Base-by-base conservation (phyloP, 2,797 vertebrate genomes). In the Sebastes iracundus region DNA sequence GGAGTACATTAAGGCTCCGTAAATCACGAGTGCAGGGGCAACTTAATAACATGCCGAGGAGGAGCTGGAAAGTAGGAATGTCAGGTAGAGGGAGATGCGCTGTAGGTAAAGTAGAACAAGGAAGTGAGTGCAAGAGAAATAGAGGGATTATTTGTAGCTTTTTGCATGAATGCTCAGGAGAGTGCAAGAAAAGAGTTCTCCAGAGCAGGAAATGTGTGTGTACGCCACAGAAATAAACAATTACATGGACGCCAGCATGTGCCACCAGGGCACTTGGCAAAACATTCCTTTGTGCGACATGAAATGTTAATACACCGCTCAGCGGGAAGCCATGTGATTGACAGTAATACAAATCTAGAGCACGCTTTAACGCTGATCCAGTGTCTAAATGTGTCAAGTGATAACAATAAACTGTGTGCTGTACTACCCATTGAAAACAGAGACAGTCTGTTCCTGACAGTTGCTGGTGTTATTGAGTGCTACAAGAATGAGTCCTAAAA, bases 1-100 rank as follows among this genome's bases (percentile, higher is more conserved):
- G 79, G 79, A 90, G 90, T 93, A 81, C 82, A 93, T 94, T 91
- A 92, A 84, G 60, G 53, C 77, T 66, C 65, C 69, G 88, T 91
- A 89, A 92, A 88, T 92, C 84, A 91, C 6, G 23, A 80, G 72
- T 66, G 35, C 16, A 63, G 71, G 62, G 67, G 69, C 69, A 80
- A 84, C 82, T 80, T 85, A 87, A 88, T 77, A 88, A 83, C 64
- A 88, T 49, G 53, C 22, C 20, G 80, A 82, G 72, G 71, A 86
- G 62, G 30, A 70, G 32, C 18, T 0, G 58, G 62, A 60, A 42
- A 52, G 65, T 33, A 10, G 58, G 62, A 72, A 67, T 32, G 72
- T 35, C 18, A 80, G 30, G 58, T 6, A 14, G 75, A 71, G 11
- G 38, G 20, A 60, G 32, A 82, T 69, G 32, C 46, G 7, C 77